Base-by-base conservation (phyloP, 2,888 invertebrate genomes). In the Lasioglossum marginatum region DNA sequence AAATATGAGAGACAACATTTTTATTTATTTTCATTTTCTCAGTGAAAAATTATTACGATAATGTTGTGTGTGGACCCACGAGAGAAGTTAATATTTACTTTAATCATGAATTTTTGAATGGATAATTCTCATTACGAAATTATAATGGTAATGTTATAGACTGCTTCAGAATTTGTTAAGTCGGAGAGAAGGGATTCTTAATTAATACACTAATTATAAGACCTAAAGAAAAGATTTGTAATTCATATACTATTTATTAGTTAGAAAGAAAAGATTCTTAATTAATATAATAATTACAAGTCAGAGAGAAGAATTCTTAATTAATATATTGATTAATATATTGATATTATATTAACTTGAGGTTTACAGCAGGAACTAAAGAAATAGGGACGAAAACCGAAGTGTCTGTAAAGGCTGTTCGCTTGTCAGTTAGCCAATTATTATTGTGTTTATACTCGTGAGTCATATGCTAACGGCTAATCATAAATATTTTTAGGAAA, bases 361-460 rank as follows among this genome's bases (percentile, higher is more conserved):
- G 23, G n/a, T 70, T 23, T 40, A 12, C n/a, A n/a, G 40, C 23
- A n/a, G n/a, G 14, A 14, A 4, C n/a, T n/a, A 37, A 14, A 5
- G n/a, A 40, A 40, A 14, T 37, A 8, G 14, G 40, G n/a, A 14
- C 12, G 40, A 70, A 43, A 70, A n/a, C n/a, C 12, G 2, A 70
- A 23, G 40, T 37, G 23, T 12, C 40, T 23, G n/a, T 6, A 70
- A 37, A n/a, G 14, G 5, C n/a, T n/a, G 40, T 70, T 70, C 70
- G n/a, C n/a, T n/a, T 70, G 70, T 70, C 70, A 43, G n/a, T 40
- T n/a, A 40, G 70, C 70, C 70, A 70, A 40, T 70, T 70, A 23
- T n/a, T 37, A n/a, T 40, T 40, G 40, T 70, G 70, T n/a, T n/a
- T n/a, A n/a, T 70, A 70, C 40, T n/a, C 40, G 6, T 40, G 40